Percentiles rank a stretch among this genome's conserved stretches.
Evolutionary conservation across 2,113 vertebrate genomes (phyloP).

Genomic region (Dinomys branickii): DNA sequence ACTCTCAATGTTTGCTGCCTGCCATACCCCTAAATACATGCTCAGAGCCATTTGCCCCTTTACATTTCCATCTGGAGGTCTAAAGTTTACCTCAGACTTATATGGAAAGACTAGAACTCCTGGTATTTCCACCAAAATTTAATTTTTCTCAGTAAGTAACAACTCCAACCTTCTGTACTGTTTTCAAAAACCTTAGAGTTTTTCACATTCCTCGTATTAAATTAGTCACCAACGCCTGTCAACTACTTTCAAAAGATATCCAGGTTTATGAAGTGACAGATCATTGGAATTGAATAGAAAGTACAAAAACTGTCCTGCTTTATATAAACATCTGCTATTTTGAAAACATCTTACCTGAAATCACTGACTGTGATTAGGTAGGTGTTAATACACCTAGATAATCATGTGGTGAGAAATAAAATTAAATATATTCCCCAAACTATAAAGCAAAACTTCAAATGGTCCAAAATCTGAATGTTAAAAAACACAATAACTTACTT

Average conservation of each 20-base stretch:
- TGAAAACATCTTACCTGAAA: neutral
- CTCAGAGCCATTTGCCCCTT: neutral
- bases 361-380: too few species aligned
- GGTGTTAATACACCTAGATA: neutral
- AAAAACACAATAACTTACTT: neutral
- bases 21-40: neutral
- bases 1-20: neutral
- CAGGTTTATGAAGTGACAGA: neutral
- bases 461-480: neutral
- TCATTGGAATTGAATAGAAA: neutral
- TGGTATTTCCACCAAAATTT: neutral
- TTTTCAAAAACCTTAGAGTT: conserved; percentile 5
- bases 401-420: neutral
- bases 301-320: neutral
- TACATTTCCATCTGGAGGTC: neutral
- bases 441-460: neutral
- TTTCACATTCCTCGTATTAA: neutral
- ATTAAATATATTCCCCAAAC: neutral
- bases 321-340: neutral
- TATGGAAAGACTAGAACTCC: neutral
- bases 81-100: neutral
- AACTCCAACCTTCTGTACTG: neutral
- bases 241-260: neutral
- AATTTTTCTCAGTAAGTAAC: neutral
- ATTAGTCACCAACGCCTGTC: neutral